These are phyloP conservation scores for Enteromius thamalakanensis DNA, from an alignment of 2,797 vertebrate genomes.

Conservation along the genomic window DNA sequence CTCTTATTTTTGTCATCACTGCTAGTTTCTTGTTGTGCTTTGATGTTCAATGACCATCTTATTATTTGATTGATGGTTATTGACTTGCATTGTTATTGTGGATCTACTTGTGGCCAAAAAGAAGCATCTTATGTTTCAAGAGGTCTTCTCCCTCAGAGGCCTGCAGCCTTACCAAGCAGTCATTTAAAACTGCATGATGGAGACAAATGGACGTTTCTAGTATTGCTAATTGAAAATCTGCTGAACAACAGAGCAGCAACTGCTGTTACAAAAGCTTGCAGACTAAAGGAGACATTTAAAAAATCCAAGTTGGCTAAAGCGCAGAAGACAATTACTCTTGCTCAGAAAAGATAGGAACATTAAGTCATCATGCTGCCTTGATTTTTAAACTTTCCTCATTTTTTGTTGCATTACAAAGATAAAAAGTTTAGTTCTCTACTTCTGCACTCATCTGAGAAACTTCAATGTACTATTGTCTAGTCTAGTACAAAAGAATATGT, in stretches of 20 bases:
- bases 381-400: neutral
- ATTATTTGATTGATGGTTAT: neutral
- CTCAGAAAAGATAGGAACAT: neutral
- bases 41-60: neutral
- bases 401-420: neutral
- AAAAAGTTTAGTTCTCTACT: too few relatives aligned
- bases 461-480: neutral
- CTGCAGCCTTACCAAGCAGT: slow-evolving; percentile 1
- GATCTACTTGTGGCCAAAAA: neutral
- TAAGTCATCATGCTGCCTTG: neutral
- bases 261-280: neutral
- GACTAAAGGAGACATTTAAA: neutral
- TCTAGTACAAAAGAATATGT: neutral
- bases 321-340: slow-evolving; percentile 7
- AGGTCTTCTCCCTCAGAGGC: neutral
- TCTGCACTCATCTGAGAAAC: neutral
- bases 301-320: neutral
- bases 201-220: slow-evolving; percentile 1
- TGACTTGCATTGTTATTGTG: neutral
- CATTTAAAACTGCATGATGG: slow-evolving; percentile 14
- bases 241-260: neutral
- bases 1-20: neutral
- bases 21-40: neutral
- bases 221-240: slow-evolving; percentile 28
- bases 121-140: neutral